Evolutionary conservation across 2,113 vertebrate species (phyloP).

Genomic region (Melanerpes aurifrons): DNA sequence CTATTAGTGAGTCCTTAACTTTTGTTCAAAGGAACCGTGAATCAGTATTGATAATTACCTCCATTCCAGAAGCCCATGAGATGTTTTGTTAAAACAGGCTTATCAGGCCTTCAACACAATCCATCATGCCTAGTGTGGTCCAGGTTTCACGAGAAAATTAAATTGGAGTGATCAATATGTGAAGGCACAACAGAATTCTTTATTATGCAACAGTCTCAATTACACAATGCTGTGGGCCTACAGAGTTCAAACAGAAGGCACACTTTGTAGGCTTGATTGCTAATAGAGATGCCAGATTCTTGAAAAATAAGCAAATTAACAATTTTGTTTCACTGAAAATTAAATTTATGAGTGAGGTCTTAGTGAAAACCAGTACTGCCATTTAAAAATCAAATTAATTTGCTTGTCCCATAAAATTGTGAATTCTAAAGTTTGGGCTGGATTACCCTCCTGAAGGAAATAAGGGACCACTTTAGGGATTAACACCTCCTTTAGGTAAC

Average conservation of each 20-base stretch:
- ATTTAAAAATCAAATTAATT: not conserved
- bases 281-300: not conserved
- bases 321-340: slow-evolving; percentile 15
- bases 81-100: slow-evolving; percentile 29
- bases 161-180: slow-evolving; percentile 13
- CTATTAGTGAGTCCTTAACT: slow-evolving; percentile 10
- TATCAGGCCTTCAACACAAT: slow-evolving; percentile 21
- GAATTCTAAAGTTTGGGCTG: not conserved
- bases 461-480: not conserved
- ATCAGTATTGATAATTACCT: slow-evolving; percentile 23
- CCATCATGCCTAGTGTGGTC: not conserved
- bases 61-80: slow-evolving; percentile 18
- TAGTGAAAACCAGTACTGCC: not conserved
- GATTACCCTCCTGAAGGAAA: not conserved
- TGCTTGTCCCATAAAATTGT: not conserved
- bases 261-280: slow-evolving; percentile 27
- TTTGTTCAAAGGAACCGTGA: slow-evolving; percentile 14
- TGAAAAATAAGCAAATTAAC: not conserved
- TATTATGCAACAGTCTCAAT: slow-evolving; percentile 20
- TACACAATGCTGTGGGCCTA: not conserved
- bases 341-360: not conserved
- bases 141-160: slow-evolving; percentile 25
- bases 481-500: not conserved
- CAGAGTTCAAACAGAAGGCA: slow-evolving; percentile 27
- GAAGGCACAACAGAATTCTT: not conserved